Conservation (phyloP, 2,888 invertebrate genomes). For the Phortica okadai region DNA sequence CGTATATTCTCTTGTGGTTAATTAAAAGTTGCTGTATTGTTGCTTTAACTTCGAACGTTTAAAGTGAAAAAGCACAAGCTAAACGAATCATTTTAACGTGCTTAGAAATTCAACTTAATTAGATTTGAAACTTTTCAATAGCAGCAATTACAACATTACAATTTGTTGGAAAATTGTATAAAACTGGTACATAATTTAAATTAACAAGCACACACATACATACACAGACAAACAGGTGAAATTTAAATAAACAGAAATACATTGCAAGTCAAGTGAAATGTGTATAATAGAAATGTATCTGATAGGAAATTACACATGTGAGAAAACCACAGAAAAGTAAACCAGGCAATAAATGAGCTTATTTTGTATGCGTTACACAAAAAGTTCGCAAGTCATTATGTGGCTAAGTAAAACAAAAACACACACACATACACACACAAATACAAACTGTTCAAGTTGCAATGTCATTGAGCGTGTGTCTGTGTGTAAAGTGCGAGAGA, state of each 20-base stretch:
- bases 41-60: too few species aligned
- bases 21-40: too few species aligned
- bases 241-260: too few species aligned
- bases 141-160: not conserved
- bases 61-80: too few species aligned
- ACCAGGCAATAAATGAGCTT: conserved; percentile 20
- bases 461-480: not conserved
- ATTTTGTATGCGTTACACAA: conserved; percentile 29
- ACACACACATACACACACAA: not conserved
- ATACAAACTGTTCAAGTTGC: not conserved
- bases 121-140: not conserved
- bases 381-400: conserved; percentile 31
- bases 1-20: too few species aligned
- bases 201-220: not conserved
- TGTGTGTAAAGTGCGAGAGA: not conserved
- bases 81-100: too few species aligned
- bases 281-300: not conserved
- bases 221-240: too few species aligned
- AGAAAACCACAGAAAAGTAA: conserved; percentile 13
- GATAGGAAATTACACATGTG: not conserved
- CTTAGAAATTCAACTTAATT: not conserved
- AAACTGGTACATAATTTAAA: not conserved
- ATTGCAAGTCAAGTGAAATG: too few species aligned
- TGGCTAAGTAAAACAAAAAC: conserved; percentile 20
- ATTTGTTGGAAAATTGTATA: not conserved